Evolutionary conservation across 2,888 invertebrate species (phyloP).

Genomic region (Hyposoter dolosus): DNA sequence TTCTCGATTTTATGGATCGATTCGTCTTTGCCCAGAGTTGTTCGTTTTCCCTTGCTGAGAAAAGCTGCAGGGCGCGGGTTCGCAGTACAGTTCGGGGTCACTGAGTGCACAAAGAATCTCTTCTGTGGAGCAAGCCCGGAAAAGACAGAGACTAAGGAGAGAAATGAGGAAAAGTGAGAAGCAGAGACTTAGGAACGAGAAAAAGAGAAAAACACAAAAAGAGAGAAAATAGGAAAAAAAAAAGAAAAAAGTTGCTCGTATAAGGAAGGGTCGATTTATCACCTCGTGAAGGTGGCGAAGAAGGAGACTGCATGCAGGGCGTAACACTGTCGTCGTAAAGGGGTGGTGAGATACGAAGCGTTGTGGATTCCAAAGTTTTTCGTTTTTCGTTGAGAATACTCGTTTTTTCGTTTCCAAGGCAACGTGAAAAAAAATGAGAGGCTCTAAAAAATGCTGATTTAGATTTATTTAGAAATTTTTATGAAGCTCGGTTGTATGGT

Average conservation of each 20-base stretch:
- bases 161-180: constrained; percentile 2
- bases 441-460: not conserved
- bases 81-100: constrained; percentile 61
- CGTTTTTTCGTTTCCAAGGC: constrained; percentile 25
- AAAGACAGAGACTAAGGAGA: constrained; percentile 16
- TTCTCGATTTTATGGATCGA: constrained; percentile 67
- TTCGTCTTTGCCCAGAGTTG: constrained; percentile 55
- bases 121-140: constrained; percentile 3
- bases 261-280: constrained; percentile 69
- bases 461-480: not conserved
- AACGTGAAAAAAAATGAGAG: not conserved
- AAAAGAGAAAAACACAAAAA: not conserved
- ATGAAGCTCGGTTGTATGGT: not conserved
- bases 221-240: not conserved
- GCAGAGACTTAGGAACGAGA: not conserved
- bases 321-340: constrained; percentile 63
- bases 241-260: not conserved
- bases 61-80: not conserved
- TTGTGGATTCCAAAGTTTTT: constrained; percentile 69
- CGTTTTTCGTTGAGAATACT: constrained; percentile 8
- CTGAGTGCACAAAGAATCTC: constrained; percentile 57
- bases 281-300: constrained; percentile 59
- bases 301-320: constrained; percentile 63
- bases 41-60: constrained; percentile 36
- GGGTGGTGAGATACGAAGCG: constrained; percentile 61